These are phyloP conservation scores for Drosophila gaucha DNA, from an alignment of 2,888 invertebrate species.

Conservation along the genomic window DNA sequence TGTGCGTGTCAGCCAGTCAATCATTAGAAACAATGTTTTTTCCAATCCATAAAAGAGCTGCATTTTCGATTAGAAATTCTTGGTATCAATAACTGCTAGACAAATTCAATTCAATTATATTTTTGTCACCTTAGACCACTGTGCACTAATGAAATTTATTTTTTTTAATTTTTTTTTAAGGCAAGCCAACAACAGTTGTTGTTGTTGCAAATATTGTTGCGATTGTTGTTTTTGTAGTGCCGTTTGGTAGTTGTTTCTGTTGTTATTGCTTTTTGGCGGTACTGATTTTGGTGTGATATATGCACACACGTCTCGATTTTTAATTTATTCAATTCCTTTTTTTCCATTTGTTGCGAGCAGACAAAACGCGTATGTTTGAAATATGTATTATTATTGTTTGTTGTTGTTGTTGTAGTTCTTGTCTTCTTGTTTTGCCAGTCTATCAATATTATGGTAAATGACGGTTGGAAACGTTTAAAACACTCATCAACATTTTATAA, in stretches of 20 bases:
- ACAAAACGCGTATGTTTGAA: slow-evolving; percentile 53
- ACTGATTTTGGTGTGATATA: slow-evolving; percentile 60
- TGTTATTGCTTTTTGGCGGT: slow-evolving; percentile 42
- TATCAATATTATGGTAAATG: slow-evolving; percentile 21
- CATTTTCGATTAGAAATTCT: too few species aligned
- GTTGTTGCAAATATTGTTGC: slow-evolving; percentile 34
- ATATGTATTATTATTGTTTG: slow-evolving; percentile 56
- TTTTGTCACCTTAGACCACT: slow-evolving; percentile 42
- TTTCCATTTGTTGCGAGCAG: slow-evolving; percentile 41
- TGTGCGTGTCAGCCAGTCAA: too few species aligned
- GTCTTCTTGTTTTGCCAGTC: slow-evolving; percentile 14
- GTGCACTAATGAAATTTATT: slow-evolving; percentile 58
- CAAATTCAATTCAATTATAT: background rate
- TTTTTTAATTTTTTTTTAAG: slow-evolving; percentile 27
- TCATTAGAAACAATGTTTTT: too few species aligned
- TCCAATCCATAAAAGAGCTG: too few species aligned
- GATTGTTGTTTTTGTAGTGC: background rate
- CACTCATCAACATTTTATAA: too few species aligned
- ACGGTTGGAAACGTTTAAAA: slow-evolving; percentile 57
- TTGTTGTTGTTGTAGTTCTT: slow-evolving; percentile 14
- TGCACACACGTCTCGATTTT: slow-evolving; percentile 64
- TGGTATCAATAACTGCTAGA: background rate
- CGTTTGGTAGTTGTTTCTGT: slow-evolving; percentile 13
- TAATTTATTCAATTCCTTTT: slow-evolving; percentile 72
- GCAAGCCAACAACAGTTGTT: slow-evolving; percentile 40